Evolutionary conservation across 64 coral and sea anemone genomes (phyloP).

Genomic region (Dendrophyllia cribrosa): DNA sequence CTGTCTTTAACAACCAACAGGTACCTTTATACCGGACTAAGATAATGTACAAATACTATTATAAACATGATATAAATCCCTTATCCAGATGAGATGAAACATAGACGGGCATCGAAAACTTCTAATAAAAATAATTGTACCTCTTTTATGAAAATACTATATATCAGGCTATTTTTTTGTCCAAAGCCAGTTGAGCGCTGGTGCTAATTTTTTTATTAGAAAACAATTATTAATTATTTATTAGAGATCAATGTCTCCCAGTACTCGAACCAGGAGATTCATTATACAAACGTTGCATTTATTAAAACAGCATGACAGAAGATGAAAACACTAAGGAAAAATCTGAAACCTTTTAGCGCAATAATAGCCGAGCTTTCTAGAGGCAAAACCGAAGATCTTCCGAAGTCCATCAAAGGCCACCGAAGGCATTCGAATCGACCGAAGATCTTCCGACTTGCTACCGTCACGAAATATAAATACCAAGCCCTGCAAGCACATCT

Average conservation of each 20-base stretch:
- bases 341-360: neutral
- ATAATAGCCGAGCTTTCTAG: neutral
- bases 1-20: neutral
- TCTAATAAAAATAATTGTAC: neutral
- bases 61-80: neutral
- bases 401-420: neutral
- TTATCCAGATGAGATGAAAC: neutral
- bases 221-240: neutral
- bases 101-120: neutral
- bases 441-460: neutral
- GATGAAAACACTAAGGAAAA: neutral
- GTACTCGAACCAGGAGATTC: neutral
- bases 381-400: conserved; percentile 1
- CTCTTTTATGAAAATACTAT: neutral
- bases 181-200: neutral
- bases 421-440: neutral
- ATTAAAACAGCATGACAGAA: neutral
- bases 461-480: neutral
- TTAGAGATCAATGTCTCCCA: neutral
- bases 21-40: neutral
- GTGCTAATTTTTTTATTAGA: neutral
- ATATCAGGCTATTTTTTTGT: neutral
- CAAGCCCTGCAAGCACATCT: neutral
- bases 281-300: neutral
- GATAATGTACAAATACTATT: neutral